A percentile compares a stretch with the other conserved stretches of the same genome.
Conservation (phyloP, 2,888 invertebrate species). For the Ophioninae sp. region DNA sequence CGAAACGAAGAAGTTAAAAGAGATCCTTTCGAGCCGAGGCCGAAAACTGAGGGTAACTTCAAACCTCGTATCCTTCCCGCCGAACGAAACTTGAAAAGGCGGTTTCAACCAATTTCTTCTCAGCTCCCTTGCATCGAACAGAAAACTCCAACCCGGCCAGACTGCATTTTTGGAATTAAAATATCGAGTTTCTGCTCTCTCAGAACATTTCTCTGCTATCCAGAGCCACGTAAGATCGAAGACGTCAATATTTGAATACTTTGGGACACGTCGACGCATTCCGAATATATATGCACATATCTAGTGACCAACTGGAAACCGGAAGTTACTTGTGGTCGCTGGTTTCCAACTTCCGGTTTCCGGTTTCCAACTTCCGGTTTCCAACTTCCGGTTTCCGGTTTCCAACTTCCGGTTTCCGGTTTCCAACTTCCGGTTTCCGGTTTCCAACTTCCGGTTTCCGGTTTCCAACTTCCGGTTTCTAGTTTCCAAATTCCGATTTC, state of each 20-base stretch:
- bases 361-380: too few relatives aligned
- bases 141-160: not conserved
- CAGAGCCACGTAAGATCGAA: slow-evolving; percentile 23
- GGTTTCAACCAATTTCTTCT: not conserved
- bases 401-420: too few relatives aligned
- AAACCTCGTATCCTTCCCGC: not conserved
- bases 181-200: slow-evolving; percentile 5
- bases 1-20: not conserved
- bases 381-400: too few relatives aligned
- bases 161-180: slow-evolving; percentile 5
- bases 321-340: too few relatives aligned
- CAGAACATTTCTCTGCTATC: slow-evolving; percentile 7
- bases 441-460: too few relatives aligned
- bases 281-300: too few relatives aligned
- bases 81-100: not conserved
- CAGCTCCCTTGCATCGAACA: not conserved
- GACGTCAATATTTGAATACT: not conserved
- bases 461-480: too few relatives aligned
- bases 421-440: too few relatives aligned
- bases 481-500: too few relatives aligned
- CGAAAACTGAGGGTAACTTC: not conserved
- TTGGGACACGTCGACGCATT: too few relatives aligned
- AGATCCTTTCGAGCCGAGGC: not conserved
- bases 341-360: too few relatives aligned
- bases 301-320: too few relatives aligned